Base-by-base conservation (phyloP, 2,888 invertebrate species). In the Ochropleura leucogaster region DNA sequence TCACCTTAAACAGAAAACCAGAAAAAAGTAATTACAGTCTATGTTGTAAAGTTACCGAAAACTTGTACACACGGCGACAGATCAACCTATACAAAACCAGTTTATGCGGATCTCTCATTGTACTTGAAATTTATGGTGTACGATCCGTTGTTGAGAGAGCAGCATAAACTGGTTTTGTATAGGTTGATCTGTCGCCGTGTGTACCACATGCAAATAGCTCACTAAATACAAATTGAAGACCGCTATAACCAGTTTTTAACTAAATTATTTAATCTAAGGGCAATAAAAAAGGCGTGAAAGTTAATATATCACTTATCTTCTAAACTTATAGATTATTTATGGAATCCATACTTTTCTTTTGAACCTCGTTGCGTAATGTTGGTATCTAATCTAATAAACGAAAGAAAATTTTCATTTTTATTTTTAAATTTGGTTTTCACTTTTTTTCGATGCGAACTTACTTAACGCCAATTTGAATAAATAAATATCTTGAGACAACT, bases 231-330 rank as follows among this genome's bases (percentile, higher is more conserved):
- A 47, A 55, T 68, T 30, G 40, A 46, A 64, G 30, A 49, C 9
- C 40, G 20, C n/a, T 42, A 42, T 12, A 68, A 65, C 68, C 49
- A 46, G 64, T 77, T 77, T 6, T 59, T 30, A 70, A 59, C 14
- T 46, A 30, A 30, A 51, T 64, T 62, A 75, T 62, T 82, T 66
- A 40, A 70, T 78, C 7, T 8, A 40, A 84, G 65, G 72, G 73
- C 74, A 62, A 68, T 59, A 4, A 65, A 72, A 60, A 67, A 18
- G 7, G 10, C 40, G 73, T 68, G 86, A 84, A 84, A 84, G 86
- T 70, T 42, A 75, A 68, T 74, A 74, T 62, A 74, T 62, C 74
- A 77, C 62, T 10, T 12, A 46, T 20, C 0, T 72, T 16, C 5
- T 20, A 42, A 60, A 59, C 40, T 47, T 66, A 14, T 64, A 14